These are phyloP conservation scores for Mus caroli DNA, from an alignment of 2,797 vertebrate species.

Conservation along the genomic window DNA sequence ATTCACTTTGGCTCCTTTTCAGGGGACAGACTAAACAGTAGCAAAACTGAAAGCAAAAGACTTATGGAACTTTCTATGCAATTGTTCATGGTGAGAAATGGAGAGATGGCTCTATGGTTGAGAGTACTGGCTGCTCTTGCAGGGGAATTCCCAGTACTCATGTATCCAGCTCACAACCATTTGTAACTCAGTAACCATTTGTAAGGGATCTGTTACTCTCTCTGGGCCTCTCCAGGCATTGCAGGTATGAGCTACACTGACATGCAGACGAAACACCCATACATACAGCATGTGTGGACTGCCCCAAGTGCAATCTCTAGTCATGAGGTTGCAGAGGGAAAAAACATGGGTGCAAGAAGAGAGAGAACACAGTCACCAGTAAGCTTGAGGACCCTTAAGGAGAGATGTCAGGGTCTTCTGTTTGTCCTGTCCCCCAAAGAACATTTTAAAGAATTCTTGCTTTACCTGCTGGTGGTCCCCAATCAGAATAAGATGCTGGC, in stretches of 20 bases:
- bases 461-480: constrained; percentile 98
- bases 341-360: background rate
- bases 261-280: background rate
- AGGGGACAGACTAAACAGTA: background rate
- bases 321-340: background rate
- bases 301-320: background rate
- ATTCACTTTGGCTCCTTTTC: constrained; percentile 40
- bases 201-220: background rate
- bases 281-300: background rate
- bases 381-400: background rate
- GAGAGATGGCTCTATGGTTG: background rate
- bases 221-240: background rate
- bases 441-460: background rate
- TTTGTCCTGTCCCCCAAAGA: background rate
- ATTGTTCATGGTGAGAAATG: background rate
- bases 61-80: background rate
- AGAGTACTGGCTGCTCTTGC: background rate
- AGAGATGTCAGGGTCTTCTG: background rate
- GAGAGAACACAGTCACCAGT: background rate
- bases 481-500: constrained; percentile 97
- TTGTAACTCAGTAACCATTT: background rate
- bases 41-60: constrained; percentile 29
- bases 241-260: background rate
- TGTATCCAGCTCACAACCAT: background rate
- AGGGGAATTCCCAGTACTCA: background rate